A percentile compares a stretch with the other conserved stretches of the same genome.
Conservation (phyloP, 92 coral and sea anemone genomes). For the Ricordea florida region DNA sequence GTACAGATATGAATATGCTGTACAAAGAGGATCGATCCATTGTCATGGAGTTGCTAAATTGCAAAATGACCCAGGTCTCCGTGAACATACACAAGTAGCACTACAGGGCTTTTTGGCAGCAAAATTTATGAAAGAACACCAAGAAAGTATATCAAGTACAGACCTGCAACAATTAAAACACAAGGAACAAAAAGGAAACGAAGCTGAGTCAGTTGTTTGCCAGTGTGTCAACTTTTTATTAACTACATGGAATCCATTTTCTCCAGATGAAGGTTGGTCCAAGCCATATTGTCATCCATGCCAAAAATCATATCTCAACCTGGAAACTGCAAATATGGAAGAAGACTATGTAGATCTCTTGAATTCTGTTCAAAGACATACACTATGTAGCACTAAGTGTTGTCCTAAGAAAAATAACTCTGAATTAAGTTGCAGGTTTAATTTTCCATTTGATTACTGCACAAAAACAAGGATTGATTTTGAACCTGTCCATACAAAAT, state of each 20-base stretch:
- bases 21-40: conserved; percentile 67
- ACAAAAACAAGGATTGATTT: conserved; percentile 34
- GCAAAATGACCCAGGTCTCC: conserved; percentile 68
- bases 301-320: conserved; percentile 54
- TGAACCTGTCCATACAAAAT: conserved; percentile 48
- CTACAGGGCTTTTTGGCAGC: conserved; percentile 50
- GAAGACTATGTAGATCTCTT: conserved; percentile 62
- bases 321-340: conserved; percentile 10
- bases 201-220: conserved; percentile 67
- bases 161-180: conserved; percentile 19
- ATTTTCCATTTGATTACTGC: conserved; percentile 57
- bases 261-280: conserved; percentile 75
- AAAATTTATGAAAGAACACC: conserved; percentile 26
- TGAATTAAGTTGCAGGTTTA: conserved; percentile 38
- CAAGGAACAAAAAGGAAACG: conserved; percentile 24
- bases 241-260: conserved; percentile 74
- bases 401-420: conserved; percentile 33
- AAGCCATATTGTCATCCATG: conserved; percentile 74
- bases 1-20: conserved; percentile 67
- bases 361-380: conserved; percentile 63
- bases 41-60: conserved; percentile 73
- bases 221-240: conserved; percentile 72
- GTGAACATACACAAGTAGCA: conserved; percentile 55
- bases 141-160: conserved; percentile 8
- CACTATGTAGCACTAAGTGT: conserved; percentile 63